Conservation (phyloP, 1,140 invertebrate species). For the Apis cerana region DNA sequence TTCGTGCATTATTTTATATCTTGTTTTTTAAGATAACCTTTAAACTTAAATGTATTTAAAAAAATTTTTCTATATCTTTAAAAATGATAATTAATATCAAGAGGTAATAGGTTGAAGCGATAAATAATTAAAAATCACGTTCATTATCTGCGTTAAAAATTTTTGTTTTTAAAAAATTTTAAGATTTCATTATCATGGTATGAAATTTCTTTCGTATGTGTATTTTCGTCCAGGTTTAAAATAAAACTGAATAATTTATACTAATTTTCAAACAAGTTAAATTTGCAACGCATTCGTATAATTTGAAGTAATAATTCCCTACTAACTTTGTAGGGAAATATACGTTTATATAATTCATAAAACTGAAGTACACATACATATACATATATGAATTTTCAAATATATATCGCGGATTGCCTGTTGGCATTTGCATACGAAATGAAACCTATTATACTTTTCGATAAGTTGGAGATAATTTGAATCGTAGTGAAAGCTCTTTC, state of each 20-base stretch:
- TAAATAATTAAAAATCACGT: neutral
- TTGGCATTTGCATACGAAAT: slow-evolving; percentile 7
- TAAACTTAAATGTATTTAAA: neutral
- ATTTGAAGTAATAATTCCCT: too few species aligned
- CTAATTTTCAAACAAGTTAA: neutral
- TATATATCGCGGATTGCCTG: neutral
- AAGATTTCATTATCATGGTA: neutral
- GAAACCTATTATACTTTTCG: slow-evolving; percentile 8
- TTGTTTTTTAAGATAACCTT: neutral
- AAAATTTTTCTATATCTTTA: neutral
- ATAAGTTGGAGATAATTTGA: slow-evolving; percentile 23
- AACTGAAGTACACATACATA: neutral
- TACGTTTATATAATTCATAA: neutral
- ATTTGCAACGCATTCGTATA: neutral
- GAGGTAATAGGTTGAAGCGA: neutral
- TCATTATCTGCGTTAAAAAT: neutral
- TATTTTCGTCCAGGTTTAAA: neutral
- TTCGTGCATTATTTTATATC: neutral
- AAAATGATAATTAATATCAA: neutral
- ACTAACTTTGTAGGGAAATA: too few species aligned
- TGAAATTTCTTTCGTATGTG: neutral
- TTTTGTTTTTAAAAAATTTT: neutral
- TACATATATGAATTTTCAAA: neutral
- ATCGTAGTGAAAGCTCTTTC: neutral
- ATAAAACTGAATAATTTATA: neutral